phyloP scores from a whole-genome alignment of 2,888 invertebrate species.

The Gryllus longicercus region DNA sequence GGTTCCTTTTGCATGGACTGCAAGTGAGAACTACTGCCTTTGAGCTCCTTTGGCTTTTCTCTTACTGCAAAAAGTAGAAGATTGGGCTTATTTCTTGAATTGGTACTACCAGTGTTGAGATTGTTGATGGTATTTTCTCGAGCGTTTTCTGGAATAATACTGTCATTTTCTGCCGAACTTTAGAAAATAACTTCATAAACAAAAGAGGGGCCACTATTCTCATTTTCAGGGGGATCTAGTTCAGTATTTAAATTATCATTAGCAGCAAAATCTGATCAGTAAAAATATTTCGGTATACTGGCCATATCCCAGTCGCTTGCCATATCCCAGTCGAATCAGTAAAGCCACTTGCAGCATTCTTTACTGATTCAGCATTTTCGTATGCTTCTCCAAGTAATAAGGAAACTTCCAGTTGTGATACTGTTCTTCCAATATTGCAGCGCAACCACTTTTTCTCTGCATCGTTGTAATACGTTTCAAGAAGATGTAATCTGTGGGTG shows the following conservation, averaged over 20 bases:
- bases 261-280: constrained; percentile 11
- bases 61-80: no score
- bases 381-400: constrained; percentile 24
- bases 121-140: no score
- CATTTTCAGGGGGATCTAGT: no score
- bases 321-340: constrained; percentile 20
- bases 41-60: no score
- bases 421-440: background rate
- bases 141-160: no score
- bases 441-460: constrained; percentile 25
- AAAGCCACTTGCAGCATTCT: constrained; percentile 22
- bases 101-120: no score
- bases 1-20: no score
- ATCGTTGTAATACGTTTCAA: constrained; percentile 23
- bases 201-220: no score
- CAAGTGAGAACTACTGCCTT: no score
- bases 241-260: background rate
- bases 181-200: no score
- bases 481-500: constrained; percentile 24
- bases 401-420: constrained; percentile 21
- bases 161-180: no score
- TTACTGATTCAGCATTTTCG: constrained; percentile 20
- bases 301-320: constrained; percentile 23
- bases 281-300: background rate
- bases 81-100: no score